phyloP scores from a whole-genome alignment of 2,113 vertebrate species.

The Panthera uncia region DNA sequence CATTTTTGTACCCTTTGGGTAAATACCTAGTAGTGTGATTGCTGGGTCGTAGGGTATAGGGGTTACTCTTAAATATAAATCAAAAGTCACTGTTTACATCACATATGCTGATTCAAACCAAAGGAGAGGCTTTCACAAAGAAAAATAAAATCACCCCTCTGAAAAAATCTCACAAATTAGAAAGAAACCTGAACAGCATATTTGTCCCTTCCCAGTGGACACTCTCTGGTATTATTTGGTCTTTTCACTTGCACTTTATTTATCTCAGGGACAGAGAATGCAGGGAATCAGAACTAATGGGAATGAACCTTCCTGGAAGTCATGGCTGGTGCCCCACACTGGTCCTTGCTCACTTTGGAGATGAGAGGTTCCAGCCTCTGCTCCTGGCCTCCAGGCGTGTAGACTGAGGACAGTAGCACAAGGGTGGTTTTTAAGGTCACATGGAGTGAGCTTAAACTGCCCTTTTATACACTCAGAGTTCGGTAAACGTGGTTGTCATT shows the following conservation, averaged over 20 bases:
- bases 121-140: background rate
- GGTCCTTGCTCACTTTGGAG: too few relatives aligned
- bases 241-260: background rate
- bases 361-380: fast-evolving
- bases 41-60: too few relatives aligned
- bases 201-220: background rate
- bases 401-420: background rate
- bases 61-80: background rate
- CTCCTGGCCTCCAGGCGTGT: background rate
- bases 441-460: background rate
- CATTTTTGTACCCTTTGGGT: too few relatives aligned
- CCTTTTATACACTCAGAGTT: background rate
- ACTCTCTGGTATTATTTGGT: background rate
- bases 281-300: background rate
- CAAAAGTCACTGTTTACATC: background rate
- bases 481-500: background rate
- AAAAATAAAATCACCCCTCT: background rate
- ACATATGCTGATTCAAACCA: background rate
- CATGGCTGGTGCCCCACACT: background rate
- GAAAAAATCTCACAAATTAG: background rate
- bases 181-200: background rate
- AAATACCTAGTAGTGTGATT: too few relatives aligned
- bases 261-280: background rate
- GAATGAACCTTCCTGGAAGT: background rate
- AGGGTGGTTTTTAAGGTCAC: background rate